phyloP scores from a whole-genome alignment of 2,888 invertebrate genomes.

The Aporophyla nigra region DNA sequence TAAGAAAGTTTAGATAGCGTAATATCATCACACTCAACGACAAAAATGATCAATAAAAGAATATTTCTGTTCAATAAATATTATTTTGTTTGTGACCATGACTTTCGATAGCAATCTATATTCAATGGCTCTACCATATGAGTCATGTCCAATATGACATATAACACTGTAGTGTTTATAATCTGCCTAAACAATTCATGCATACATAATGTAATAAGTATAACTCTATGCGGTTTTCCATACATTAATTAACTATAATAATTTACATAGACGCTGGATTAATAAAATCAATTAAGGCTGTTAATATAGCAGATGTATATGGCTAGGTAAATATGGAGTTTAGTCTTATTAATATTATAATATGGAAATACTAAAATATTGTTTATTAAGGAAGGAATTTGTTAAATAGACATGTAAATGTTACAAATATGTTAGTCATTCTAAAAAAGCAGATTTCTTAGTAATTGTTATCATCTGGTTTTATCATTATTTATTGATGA shows the following conservation, averaged over 20 bases:
- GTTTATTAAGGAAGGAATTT: conserved; percentile 15
- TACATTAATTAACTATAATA: conserved; percentile 1
- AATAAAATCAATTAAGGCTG: conserved; percentile 18
- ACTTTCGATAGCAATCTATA: conserved; percentile 22
- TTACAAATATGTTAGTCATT: conserved; percentile 45
- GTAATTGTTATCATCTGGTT: conserved; percentile 39
- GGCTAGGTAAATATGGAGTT: neutral
- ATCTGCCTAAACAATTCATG: conserved; percentile 5
- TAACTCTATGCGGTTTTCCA: conserved; percentile 21
- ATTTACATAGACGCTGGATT: conserved; percentile 17
- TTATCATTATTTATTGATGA: conserved; percentile 34
- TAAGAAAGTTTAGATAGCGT: conserved; percentile 35
- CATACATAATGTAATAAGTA: conserved; percentile 9
- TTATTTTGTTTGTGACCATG: conserved; percentile 17
- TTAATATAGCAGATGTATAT: conserved; percentile 25
- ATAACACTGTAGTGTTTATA: conserved; percentile 4
- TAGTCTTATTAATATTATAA: conserved; percentile 4
- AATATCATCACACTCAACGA: conserved; percentile 35
- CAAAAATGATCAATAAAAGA: conserved; percentile 17
- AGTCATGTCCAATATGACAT: conserved; percentile 5
- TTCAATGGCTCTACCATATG: neutral
- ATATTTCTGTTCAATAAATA: conserved; percentile 6
- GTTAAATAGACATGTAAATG: conserved; percentile 9
- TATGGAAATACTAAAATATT: neutral
- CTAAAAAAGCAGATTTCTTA: conserved; percentile 48